Base-by-base conservation (phyloP, 2,797 vertebrate species). In the Momotus momota region DNA sequence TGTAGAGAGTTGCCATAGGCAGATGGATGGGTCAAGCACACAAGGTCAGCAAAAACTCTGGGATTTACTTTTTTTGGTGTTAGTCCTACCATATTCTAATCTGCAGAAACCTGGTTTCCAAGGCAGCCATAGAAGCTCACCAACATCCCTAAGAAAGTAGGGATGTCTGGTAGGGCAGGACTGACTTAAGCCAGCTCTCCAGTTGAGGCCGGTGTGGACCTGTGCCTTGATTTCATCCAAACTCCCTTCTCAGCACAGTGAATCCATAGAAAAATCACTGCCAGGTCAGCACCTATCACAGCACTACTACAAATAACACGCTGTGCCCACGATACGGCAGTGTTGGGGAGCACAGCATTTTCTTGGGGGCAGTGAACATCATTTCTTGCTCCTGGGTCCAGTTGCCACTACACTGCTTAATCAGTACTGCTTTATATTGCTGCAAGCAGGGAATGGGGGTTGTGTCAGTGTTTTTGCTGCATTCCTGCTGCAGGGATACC, bases 381-480 rank as follows among this genome's bases (percentile, higher is more conserved):
- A 1, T 43, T 80, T 67, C 69, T 48, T 61, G 33, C 15, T 84
- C 62, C 45, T 58, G 8, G 72, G 45, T 75, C 71, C 82, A 26
- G 19, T 65, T 84, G 58, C 65, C 89, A 29, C 66, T 17, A 2
- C 12, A 33, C 83, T 94, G 52, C 60, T 48, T 35, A 15, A 84
- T 26, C 55, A 33, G 70, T 26, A 17, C 25, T 29, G 31, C 61
- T 74, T 51, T 52, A 15, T 11, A 66, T 41, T 49, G 73, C 87
- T 95, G 82, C 85, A 90, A 77, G 67, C 80, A 69, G 49, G 40
- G 38, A 55, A 51, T 7, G 46, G 7, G 54, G 64, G 55, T 10
- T 90, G 88, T 85, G 93, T 78, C 15, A 23, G 29, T 46, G 52
- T 31, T 90, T 88, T 41, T 96, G 80, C 93, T 96, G 95, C 93